Evolutionary conservation across 1,140 invertebrate species (phyloP).

Genomic region (Zaprionus davidi): DNA sequence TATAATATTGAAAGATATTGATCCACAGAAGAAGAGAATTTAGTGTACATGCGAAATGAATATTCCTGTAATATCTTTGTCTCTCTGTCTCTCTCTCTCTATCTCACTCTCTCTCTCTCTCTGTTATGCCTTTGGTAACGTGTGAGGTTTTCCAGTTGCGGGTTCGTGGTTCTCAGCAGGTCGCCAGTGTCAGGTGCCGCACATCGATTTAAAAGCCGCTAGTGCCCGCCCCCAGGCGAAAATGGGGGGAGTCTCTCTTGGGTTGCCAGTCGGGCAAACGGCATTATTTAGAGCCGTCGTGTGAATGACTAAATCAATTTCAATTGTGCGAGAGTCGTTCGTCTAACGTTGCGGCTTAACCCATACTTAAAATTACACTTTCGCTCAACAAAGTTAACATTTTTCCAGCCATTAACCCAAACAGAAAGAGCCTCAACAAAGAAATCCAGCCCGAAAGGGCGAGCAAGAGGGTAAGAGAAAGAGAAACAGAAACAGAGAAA

Average conservation of each 20-base stretch:
- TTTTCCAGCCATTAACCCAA: conserved; percentile 55
- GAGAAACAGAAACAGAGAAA: background rate
- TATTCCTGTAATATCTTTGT: background rate
- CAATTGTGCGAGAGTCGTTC: conserved; percentile 5
- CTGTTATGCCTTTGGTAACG: no score
- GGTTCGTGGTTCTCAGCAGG: background rate
- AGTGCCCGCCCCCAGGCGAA: no score
- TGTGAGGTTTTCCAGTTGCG: background rate
- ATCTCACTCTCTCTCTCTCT: background rate
- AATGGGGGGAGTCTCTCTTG: no score
- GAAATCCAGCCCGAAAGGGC: conserved; percentile 17
- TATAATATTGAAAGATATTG: no score
- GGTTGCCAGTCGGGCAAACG: no score
- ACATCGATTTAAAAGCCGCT: background rate
- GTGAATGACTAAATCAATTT: conserved; percentile 28
- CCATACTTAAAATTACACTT: conserved; percentile 75
- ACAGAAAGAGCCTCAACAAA: background rate
- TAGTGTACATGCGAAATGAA: no score
- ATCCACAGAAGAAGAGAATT: no score
- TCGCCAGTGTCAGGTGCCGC: background rate
- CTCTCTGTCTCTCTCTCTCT: background rate
- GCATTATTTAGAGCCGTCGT: conserved; percentile 15
- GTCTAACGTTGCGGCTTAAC: conserved; percentile 17
- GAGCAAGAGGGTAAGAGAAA: conserved; percentile 34
- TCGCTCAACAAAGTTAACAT: conserved; percentile 44